Evolutionary conservation across 2,113 vertebrate genomes (phyloP).

Genomic region (Syngnathus floridae): DNA sequence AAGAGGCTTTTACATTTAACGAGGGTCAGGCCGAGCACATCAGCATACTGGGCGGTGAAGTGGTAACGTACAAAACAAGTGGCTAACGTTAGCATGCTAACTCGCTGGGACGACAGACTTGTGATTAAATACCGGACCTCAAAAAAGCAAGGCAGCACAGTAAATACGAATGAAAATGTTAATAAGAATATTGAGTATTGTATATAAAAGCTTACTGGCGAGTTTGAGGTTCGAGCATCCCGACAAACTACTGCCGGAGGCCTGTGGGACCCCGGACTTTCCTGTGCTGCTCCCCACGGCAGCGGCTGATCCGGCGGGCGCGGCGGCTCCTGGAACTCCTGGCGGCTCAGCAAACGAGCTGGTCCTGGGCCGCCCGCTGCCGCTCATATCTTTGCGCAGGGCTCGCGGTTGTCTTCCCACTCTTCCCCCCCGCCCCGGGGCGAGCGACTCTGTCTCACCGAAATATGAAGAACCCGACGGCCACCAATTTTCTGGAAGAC

Average conservation of each 20-base stretch:
- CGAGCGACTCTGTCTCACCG: constrained; percentile 30
- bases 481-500: constrained; percentile 46
- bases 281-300: constrained; percentile 73
- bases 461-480: constrained; percentile 22
- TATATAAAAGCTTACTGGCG: constrained; percentile 57
- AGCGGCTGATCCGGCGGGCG: constrained; percentile 69
- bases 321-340: constrained; percentile 72
- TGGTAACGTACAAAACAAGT: constrained; percentile 47
- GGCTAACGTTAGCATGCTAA: constrained; percentile 48
- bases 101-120: constrained; percentile 5
- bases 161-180: too few relatives aligned
- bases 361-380: constrained; percentile 78
- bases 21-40: constrained; percentile 4
- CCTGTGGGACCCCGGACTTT: constrained; percentile 75
- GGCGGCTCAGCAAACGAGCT: constrained; percentile 80
- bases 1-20: neutral
- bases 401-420: constrained; percentile 53
- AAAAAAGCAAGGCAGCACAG: neutral
- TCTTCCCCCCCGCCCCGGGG: constrained; percentile 23
- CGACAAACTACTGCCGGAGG: constrained; percentile 69
- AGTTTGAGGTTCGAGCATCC: constrained; percentile 73
- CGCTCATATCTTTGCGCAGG: constrained; percentile 74
- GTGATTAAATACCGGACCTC: neutral
- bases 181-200: neutral
- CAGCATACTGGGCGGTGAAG: constrained; percentile 13